Evolutionary conservation across 2,797 vertebrate species (phyloP), one percentile per base, ranked within the genome.

Genomic region (Molossus alvarezi): DNA sequence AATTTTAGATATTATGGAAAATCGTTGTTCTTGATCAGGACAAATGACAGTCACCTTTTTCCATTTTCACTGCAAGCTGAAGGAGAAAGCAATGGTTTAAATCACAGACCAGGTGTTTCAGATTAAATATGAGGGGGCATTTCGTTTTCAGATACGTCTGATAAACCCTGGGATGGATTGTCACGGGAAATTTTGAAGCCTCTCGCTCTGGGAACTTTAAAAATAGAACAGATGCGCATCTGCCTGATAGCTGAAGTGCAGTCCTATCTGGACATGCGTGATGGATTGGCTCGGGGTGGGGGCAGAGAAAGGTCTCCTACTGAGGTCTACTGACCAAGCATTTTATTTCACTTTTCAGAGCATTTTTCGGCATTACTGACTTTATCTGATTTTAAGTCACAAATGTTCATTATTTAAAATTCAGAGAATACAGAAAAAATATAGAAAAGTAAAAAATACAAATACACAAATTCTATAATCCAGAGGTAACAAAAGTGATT

Each of bases 111-210:
- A 72, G 69, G 82, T 82, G 69, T 94, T 94, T 96, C 53, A 76
- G 69, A 94, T 94, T 82, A 88, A 55, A 60, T 69, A 79, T 29
- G 41, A 88, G 69, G 69, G 69, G 69, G 10, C 62, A 86, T 90
- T 90, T 96, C 67, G 79, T 95, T 90, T 79, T 91, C 64, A 62
- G 73, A 82, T 94, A 77, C 64, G 86, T 95, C 94, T 53, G 57
- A 94, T 95, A 95, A 96, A 72, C 29, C 48, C 83, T 77, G 29
- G 79, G 57, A 96, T 88, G 60, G 45, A 60, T 76, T 93, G 67
- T 90, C 75, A 84, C 71, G 57, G 93, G 55, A 91, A 88, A 95
- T 76, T 82, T 76, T 83, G 55, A 93, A 91, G 45, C 25, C 11
- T 85, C 25, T 85, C 91, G 77, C 75, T 65, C 80, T 64, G 57